These are phyloP conservation scores for Cyaniris semiargus DNA, from an alignment of 2,888 invertebrate species.

Conservation along the genomic window DNA sequence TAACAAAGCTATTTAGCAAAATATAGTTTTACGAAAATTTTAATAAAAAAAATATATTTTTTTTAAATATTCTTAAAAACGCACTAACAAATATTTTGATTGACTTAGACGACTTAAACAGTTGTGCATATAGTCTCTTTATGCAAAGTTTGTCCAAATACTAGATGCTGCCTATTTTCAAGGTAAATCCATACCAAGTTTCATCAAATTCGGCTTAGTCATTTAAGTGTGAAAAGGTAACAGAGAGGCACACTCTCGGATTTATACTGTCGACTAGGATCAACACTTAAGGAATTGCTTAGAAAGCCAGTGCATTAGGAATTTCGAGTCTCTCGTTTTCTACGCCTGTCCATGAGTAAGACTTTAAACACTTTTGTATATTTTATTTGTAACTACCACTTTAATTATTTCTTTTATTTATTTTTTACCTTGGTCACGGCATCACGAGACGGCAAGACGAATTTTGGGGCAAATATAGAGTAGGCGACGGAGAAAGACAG, in stretches of 20 bases:
- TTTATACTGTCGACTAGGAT: background rate
- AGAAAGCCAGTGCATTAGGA: background rate
- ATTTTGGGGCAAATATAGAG: too few relatives aligned
- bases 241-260: too few relatives aligned
- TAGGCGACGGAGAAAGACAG: too few relatives aligned
- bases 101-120: too few relatives aligned
- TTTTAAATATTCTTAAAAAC: too few relatives aligned
- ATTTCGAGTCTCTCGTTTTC: background rate
- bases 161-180: background rate
- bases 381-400: background rate
- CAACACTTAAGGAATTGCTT: background rate
- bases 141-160: background rate
- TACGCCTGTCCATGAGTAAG: background rate
- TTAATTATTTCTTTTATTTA: background rate
- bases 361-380: background rate
- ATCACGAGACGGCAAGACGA: too few relatives aligned
- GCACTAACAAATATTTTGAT: background rate
- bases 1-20: too few relatives aligned
- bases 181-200: background rate
- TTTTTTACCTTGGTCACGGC: background rate
- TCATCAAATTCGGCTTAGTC: background rate
- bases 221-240: background rate
- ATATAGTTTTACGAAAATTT: too few relatives aligned
- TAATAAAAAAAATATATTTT: too few relatives aligned
- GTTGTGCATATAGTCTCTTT: background rate